phyloP scores from a whole-genome alignment of 2,888 invertebrate genomes.

The Didymodactylos carnosus region DNA sequence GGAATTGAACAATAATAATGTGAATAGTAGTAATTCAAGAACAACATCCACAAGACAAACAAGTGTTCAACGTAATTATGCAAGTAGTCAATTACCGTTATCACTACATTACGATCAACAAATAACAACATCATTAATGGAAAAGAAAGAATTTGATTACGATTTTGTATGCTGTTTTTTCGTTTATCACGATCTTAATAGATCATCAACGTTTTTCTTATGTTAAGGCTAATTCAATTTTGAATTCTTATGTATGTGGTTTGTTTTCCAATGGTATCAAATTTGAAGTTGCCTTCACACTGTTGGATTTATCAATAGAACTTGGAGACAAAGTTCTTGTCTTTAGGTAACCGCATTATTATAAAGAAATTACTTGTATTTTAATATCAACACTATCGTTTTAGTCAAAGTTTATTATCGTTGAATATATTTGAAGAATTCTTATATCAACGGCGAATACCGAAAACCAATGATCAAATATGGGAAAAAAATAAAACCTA shows the following conservation, averaged over 20 bases:
- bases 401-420: constrained; percentile 85
- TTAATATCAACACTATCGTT: constrained; percentile 14
- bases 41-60: not conserved
- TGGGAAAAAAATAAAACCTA: constrained; percentile 74
- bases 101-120: not conserved
- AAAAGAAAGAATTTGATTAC: constrained; percentile 20
- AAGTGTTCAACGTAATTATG: not conserved
- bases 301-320: constrained; percentile 65
- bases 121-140: constrained; percentile 11
- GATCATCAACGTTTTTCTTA: not conserved
- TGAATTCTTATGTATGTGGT: constrained; percentile 55
- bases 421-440: constrained; percentile 83
- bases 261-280: constrained; percentile 75
- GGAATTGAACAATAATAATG: not conserved
- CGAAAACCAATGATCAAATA: constrained; percentile 32
- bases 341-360: constrained; percentile 41
- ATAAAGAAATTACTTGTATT: not conserved
- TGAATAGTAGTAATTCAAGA: not conserved
- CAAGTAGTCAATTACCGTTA: not conserved
- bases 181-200: constrained; percentile 22
- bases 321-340: constrained; percentile 72
- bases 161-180: constrained; percentile 20
- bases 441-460: constrained; percentile 49
- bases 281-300: constrained; percentile 73
- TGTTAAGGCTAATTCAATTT: constrained; percentile 33